Percentiles rank a stretch among this genome's conserved stretches.
These are phyloP conservation scores for Zapus hudsonius DNA, from an alignment of 2,113 vertebrate species.

Conservation along the genomic window DNA sequence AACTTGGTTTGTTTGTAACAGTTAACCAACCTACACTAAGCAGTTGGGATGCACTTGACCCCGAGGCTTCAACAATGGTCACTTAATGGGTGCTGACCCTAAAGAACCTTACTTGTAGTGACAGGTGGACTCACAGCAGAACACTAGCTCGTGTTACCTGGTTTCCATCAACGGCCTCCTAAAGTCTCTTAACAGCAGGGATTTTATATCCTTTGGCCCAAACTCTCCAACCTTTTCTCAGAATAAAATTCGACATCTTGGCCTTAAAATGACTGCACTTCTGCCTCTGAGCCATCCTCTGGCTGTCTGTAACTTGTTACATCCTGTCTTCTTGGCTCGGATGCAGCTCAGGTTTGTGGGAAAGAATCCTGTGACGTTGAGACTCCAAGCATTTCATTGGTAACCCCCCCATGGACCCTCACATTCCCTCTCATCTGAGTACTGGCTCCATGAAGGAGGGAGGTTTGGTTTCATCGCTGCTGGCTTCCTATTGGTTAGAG, in stretches of 20 bases:
- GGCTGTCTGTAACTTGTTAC: neutral
- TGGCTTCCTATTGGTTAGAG: neutral
- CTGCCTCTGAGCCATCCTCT: neutral
- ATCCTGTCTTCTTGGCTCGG: neutral
- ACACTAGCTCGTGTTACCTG: neutral
- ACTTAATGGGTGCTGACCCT: fast-evolving
- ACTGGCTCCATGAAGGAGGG: neutral
- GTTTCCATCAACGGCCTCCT: neutral
- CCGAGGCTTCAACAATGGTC: too few relatives aligned
- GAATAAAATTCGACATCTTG: neutral
- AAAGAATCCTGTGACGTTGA: neutral
- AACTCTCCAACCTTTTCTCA: neutral
- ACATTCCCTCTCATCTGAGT: neutral
- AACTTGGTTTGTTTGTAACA: neutral
- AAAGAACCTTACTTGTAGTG: neutral
- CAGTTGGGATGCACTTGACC: too few relatives aligned
- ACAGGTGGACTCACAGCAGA: too few relatives aligned
- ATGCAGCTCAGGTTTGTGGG: neutral
- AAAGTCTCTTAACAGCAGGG: neutral
- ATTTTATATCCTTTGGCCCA: neutral
- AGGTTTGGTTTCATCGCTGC: neutral
- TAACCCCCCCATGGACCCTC: neutral
- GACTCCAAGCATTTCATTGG: neutral
- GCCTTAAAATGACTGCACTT: neutral
- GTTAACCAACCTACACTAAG: neutral